Evolutionary conservation across 2,888 invertebrate genomes (phyloP), one percentile per base, ranked within the genome.

Genomic region (Eupsilia transversa): DNA sequence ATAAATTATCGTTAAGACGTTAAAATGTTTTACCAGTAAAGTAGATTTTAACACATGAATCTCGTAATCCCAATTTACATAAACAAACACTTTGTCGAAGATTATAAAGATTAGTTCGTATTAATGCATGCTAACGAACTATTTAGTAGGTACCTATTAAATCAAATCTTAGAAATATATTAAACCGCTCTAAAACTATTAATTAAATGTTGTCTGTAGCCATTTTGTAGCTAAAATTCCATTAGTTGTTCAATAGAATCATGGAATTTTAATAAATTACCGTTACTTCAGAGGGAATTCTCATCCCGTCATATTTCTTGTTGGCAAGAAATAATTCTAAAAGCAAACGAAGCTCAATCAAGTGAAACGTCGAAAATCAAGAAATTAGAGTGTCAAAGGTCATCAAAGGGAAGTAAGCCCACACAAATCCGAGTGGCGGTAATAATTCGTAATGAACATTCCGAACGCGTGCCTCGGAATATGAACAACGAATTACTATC

Each of bases 401-500:
- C 86, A 83, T 87, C 80, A 75, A 80, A 79, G 72, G 75, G 77
- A 82, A 84, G 79, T 82, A 78, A 82, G 85, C 82, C 81, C 83
- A 87, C 84, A 90, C 88, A 89, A 89, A 89, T 90, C 87, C 88
- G 87, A 86, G 87, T 75, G 86, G 82, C 83, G 82, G 84, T 82
- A 86, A 86, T 89, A 88, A 88, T 88, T 89, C 64, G 65, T 74
- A 83, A 86, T 83, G 81, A 89, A 85, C 87, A 90, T 89, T 91
- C 89, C 80, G 70, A 76, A 90, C 88, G 91, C 91, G 92, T 92
- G 91, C 86, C 86, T 74, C 82, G 64, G 90, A 92, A 92, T 91
- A 92, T 92, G 91, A 91, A 91, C 91, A 89, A 89, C 85, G 91
- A 91, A 91, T 92, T 91, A 92, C 87, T 85, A 85, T 85, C 84